These are phyloP conservation scores for Galendromus occidentalis DNA, from an alignment of 1,140 invertebrate species.

Conservation along the genomic window DNA sequence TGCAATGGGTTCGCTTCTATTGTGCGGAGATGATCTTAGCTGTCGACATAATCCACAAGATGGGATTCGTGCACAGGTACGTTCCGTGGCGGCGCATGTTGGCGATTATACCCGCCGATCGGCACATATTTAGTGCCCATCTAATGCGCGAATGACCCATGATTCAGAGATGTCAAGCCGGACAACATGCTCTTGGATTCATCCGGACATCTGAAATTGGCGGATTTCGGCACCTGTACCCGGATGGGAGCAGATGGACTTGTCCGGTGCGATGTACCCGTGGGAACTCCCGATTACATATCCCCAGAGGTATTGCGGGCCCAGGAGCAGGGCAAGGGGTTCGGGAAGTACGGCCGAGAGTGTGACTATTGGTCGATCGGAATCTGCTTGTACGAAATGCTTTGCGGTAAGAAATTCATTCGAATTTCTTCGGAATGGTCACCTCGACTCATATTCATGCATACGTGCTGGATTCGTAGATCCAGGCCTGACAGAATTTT, in stretches of 20 bases:
- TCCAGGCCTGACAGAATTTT: neutral
- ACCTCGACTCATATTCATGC: neutral
- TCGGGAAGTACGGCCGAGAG: constrained; percentile 46
- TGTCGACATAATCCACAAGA: constrained; percentile 88
- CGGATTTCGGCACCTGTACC: constrained; percentile 99
- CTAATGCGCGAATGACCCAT: no score
- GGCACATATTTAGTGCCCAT: no score
- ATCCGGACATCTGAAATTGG: constrained; percentile 84
- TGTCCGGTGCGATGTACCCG: constrained; percentile 86
- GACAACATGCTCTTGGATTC: constrained; percentile 95
- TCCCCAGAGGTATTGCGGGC: constrained; percentile 94
- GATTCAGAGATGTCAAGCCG: constrained; percentile 75
- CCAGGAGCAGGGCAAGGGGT: constrained; percentile 56
- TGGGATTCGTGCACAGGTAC: constrained; percentile 90
- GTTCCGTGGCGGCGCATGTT: constrained; percentile 12
- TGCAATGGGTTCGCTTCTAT: constrained; percentile 98
- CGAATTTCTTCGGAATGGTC: no score
- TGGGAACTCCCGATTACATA: constrained; percentile 98
- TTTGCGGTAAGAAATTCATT: constrained; percentile 38
- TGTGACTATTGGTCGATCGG: constrained; percentile 99
- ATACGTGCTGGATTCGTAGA: neutral
- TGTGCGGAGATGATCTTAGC: constrained; percentile 96
- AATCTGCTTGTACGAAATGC: constrained; percentile 95
- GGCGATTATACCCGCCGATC: no score
- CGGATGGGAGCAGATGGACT: constrained; percentile 86